phyloP scores from a whole-genome alignment of 2,113 vertebrate genomes.

The Apus apus region DNA sequence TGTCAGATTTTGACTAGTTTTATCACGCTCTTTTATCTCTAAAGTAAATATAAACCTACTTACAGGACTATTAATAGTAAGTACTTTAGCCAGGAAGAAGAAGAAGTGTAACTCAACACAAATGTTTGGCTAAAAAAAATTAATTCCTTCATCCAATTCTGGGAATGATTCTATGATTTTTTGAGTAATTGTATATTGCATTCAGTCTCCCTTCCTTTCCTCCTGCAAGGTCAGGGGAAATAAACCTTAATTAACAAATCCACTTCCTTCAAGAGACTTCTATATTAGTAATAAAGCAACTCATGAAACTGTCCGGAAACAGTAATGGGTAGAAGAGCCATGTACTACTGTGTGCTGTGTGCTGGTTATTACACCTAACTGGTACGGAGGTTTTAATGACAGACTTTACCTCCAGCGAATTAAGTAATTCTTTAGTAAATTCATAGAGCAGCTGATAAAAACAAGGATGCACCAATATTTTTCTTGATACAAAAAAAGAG shows the following conservation, averaged over 20 bases:
- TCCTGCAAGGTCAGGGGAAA: background rate
- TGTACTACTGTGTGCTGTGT: background rate
- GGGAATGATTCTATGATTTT: background rate
- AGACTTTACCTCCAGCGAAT: background rate
- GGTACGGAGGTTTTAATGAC: background rate
- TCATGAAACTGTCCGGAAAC: background rate
- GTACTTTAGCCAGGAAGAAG: background rate
- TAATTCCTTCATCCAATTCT: background rate
- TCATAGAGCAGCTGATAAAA: background rate
- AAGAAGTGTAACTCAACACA: conserved; percentile 14
- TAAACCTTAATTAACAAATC: background rate
- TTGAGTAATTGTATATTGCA: background rate
- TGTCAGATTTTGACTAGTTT: conserved; percentile 11
- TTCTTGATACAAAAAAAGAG: background rate
- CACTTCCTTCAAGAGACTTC: background rate
- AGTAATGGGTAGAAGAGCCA: background rate
- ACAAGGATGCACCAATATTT: background rate
- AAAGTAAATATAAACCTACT: conserved; percentile 7
- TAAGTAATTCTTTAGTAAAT: background rate
- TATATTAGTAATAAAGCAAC: background rate
- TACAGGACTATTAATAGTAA: background rate
- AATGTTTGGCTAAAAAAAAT: background rate
- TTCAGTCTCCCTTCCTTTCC: background rate
- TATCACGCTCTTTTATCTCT: background rate
- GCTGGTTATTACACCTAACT: background rate